A percentile compares a stretch with the other conserved stretches of the same genome.
phyloP scores from a whole-genome alignment of 2,797 vertebrate genomes.

The Nasua narica region DNA sequence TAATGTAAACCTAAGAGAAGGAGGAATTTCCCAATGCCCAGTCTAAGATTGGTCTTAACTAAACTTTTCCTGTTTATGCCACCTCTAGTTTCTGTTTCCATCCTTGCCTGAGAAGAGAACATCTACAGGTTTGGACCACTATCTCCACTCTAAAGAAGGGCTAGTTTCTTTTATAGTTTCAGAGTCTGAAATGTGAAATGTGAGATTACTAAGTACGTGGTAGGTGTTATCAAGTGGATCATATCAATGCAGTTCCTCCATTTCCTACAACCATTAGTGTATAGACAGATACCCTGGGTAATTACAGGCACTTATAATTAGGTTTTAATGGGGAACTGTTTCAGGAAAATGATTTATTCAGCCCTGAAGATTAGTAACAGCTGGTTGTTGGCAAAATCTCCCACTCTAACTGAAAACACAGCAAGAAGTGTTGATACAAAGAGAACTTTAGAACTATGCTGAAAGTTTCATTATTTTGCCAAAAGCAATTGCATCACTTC shows the following conservation, averaged over 20 bases:
- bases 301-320: neutral
- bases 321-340: neutral
- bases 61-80: neutral
- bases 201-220: neutral
- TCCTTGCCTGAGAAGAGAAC: neutral
- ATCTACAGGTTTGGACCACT: neutral
- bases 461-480: constrained; percentile 32
- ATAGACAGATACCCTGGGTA: neutral
- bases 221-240: neutral
- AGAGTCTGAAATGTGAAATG: neutral
- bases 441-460: constrained; percentile 44
- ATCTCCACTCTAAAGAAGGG: neutral
- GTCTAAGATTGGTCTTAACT: neutral
- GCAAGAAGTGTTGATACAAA: neutral
- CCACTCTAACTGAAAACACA: neutral
- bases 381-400: neutral
- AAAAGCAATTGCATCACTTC: constrained; percentile 41
- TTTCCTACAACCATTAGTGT: neutral
- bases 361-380: neutral
- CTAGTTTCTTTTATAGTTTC: neutral
- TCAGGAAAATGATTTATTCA: constrained; percentile 27
- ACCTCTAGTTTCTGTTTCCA: neutral
- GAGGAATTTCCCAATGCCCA: neutral
- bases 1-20: neutral
- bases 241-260: neutral